Evolutionary conservation across 2,797 vertebrate species (phyloP), one percentile per base, ranked within the genome.

Genomic region (Lagorchestes hirsutus): DNA sequence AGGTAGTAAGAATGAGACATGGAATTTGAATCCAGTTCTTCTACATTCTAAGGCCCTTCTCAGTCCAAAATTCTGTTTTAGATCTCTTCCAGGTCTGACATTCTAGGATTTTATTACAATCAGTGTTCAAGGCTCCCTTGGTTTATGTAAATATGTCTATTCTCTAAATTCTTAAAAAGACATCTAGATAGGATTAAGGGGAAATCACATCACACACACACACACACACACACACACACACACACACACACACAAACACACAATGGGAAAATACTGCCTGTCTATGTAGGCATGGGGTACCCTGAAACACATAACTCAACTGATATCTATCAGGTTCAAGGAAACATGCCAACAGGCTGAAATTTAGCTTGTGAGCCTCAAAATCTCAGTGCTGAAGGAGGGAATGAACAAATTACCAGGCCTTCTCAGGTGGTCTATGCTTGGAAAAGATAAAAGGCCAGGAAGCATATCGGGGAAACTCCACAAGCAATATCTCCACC

Each of bases 181-280:
- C 40, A 87, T 87, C 74, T 87, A 87, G 40, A 50, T 0, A 3
- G 9, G 31, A 27, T 52, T 22, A 52, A 22, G n/a, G 46, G 90
- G 62, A 54, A 90, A 93, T 67, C 16, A 59, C 6, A 46, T 13
- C 12, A 67, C 16, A n/a, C n/a, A n/a, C n/a, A n/a, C 46, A 46
- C 46, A 46, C 46, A 67, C 24, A 58, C 8, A 62, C 46, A 16
- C 0, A 16, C 0, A 31, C 0, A 0, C 0, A n/a, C 59, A 67
- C 22, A 56, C 6, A 67, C 46, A 46, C 46, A 46, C 46, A 52
- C 52, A 52, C 52, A 52, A 0, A 52, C 40, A 14, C 0, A 22
- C 0, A 31, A 59, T 55, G 58, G 29, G 90, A 93, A 82, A 90
- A 82, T 24, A 54, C 58, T 92, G 22, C 22, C 58, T 3, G 4